Conservation (phyloP, 1,140 invertebrate species). For the Diachasmimorpha longicaudata region DNA sequence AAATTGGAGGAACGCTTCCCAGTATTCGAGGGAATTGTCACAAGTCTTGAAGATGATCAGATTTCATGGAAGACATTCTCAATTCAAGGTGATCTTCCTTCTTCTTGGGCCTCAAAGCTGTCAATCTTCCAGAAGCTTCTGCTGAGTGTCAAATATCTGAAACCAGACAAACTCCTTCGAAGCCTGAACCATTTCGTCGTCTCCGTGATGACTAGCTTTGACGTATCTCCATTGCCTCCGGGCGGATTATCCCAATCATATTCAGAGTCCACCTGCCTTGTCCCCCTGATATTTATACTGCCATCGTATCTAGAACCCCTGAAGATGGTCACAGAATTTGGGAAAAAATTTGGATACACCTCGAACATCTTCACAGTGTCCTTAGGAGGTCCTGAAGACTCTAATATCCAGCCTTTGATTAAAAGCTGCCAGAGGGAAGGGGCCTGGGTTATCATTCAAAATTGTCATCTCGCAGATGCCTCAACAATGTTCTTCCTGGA, state of each 20-base stretch:
- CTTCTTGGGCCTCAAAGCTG: slow-evolving; percentile 71
- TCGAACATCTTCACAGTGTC: slow-evolving; percentile 70
- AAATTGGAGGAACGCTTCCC: neutral
- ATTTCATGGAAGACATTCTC: slow-evolving; percentile 81
- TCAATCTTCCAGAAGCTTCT: slow-evolving; percentile 81
- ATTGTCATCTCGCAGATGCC: slow-evolving; percentile 73
- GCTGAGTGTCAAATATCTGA: slow-evolving; percentile 77
- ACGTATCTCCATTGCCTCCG: slow-evolving; percentile 33
- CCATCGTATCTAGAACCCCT: slow-evolving; percentile 68
- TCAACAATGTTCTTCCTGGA: slow-evolving; percentile 65
- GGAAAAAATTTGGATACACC: slow-evolving; percentile 66
- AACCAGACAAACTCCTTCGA: slow-evolving; percentile 79
- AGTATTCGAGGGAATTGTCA: neutral
- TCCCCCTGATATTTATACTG: slow-evolving; percentile 74
- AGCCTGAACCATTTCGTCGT: slow-evolving; percentile 37
- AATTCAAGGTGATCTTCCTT: slow-evolving; percentile 67
- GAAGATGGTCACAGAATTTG: slow-evolving; percentile 62
- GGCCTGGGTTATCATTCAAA: slow-evolving; percentile 75
- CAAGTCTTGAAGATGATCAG: slow-evolving; percentile 38
- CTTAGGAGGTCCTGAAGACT: slow-evolving; percentile 67
- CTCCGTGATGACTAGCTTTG: neutral
- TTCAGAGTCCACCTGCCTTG: slow-evolving; percentile 67
- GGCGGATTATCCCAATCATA: slow-evolving; percentile 66
- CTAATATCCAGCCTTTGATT: slow-evolving; percentile 51
- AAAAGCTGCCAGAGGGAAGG: slow-evolving; percentile 63